Percentiles rank a stretch among this genome's conserved stretches.
Conservation (phyloP, 2,888 invertebrate genomes). For the Zeuzera pyrina region DNA sequence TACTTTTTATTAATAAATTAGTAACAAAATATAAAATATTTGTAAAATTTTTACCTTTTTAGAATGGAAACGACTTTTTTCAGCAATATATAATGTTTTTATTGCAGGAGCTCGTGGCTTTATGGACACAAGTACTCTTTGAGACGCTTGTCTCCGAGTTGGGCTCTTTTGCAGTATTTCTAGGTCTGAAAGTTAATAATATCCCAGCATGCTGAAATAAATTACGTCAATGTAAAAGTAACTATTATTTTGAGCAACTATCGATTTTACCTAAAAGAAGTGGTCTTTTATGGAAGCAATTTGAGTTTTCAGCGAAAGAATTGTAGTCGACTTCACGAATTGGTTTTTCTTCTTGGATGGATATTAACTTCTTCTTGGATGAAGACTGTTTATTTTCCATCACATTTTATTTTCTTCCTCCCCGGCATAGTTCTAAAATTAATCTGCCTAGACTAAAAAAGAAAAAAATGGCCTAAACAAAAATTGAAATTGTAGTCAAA, state of each 20-base stretch:
- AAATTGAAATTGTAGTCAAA: slow-evolving; percentile 35
- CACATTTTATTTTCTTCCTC: slow-evolving; percentile 60
- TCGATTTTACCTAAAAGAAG: too few species aligned
- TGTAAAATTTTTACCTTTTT: slow-evolving; percentile 33
- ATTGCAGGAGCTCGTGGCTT: slow-evolving; percentile 45
- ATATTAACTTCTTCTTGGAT: slow-evolving; percentile 51
- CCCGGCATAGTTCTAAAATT: slow-evolving; percentile 46
- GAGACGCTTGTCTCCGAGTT: slow-evolving; percentile 29
- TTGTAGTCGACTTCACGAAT: slow-evolving; percentile 47
- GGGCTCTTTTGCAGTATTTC: slow-evolving; percentile 46
- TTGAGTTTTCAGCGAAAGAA: slow-evolving; percentile 17
- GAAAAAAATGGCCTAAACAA: slow-evolving; percentile 22
- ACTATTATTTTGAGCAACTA: too few species aligned
- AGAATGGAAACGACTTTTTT: slow-evolving; percentile 38
- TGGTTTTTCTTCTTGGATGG: slow-evolving; percentile 53
- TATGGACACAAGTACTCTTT: slow-evolving; percentile 49
- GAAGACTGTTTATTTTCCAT: slow-evolving; percentile 64
- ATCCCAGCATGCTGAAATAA: too few species aligned
- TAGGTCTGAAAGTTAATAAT: too few species aligned
- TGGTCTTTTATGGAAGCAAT: too few species aligned
- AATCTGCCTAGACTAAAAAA: slow-evolving; percentile 19
- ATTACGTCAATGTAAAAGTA: too few species aligned
- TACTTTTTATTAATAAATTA: too few species aligned
- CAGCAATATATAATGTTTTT: slow-evolving; percentile 50
- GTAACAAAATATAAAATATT: slow-evolving; percentile 2